Base-by-base conservation (phyloP, 2,888 invertebrate genomes). In the Spisula subtruncata region DNA sequence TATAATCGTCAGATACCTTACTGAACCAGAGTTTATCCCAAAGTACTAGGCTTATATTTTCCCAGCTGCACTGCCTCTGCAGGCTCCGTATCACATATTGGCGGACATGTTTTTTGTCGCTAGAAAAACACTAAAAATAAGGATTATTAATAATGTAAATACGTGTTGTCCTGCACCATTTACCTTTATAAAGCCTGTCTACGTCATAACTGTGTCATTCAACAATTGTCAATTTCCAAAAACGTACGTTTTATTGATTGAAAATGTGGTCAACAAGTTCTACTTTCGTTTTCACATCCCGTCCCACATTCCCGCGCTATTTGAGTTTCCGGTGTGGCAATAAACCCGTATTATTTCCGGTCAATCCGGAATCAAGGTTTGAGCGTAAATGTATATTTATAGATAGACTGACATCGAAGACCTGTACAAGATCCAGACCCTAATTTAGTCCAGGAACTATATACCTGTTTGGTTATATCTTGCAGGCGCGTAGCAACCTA, bases 261-360 rank as follows among this genome's bases (percentile, higher is more conserved):
- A 6, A 10, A 25, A 66, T 6, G n/a, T 25, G 5, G 10, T 66
- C 25, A 10, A 25, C 41, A 66, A 25, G n/a, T n/a, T 25, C 60
- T 66, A 66, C 60, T 66, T 66, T 66, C 60, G 60, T 66, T 66
- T 66, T 66, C 60, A 25, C 8, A n/a, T 1, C 6, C 12, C 60
- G n/a, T 66, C 60, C 60, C 60, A 66, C 25, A 66, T 66, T 66
- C 60, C 60, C 60, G 60, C 60, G n/a, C 60, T 66, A 66, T n/a
- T 66, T 12, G 25, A 10, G 6, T 66, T 66, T 66, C 60, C 60
- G 60, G 60, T 25, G 14, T 16, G 14, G 51, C 14, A 51, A 51
- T 51, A 12, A 51, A 4, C 51, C 51, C 5, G 16, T 16, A 16
- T 16, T 14, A 51, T 51, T 51, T 51, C 51, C 14, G 51, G 41